Percentiles rank a stretch among this genome's conserved stretches.
These are phyloP conservation scores for Ceratoteleas bidentatus DNA, from an alignment of 1,140 invertebrate species.

Conservation along the genomic window DNA sequence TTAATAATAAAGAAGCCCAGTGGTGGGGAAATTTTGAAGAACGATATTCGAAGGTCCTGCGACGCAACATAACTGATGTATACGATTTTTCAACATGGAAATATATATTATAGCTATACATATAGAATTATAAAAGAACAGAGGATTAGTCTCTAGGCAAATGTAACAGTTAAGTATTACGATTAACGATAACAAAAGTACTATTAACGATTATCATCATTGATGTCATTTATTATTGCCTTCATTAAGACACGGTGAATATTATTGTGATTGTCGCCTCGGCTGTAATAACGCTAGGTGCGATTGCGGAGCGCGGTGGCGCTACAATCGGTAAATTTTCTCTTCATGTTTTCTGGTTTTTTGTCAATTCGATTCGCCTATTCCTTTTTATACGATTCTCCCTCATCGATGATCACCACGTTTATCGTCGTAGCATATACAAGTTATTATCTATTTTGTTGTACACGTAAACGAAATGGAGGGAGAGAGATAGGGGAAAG, in stretches of 20 bases:
- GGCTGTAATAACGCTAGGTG: constrained; percentile 60
- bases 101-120: constrained; percentile 81
- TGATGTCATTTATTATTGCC: constrained; percentile 71
- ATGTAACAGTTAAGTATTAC: constrained; percentile 77
- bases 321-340: constrained; percentile 40
- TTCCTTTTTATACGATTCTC: too few species aligned
- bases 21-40: constrained; percentile 58
- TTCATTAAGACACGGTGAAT: constrained; percentile 66
- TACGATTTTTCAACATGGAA: constrained; percentile 82
- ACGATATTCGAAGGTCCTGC: constrained; percentile 77
- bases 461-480: too few species aligned
- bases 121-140: constrained; percentile 75
- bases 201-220: constrained; percentile 76
- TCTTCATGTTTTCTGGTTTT: too few species aligned
- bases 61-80: constrained; percentile 81
- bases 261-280: constrained; percentile 70
- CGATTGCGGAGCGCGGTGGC: constrained; percentile 55
- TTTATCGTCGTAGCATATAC: too few species aligned
- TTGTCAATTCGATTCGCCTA: too few species aligned
- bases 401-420: too few species aligned
- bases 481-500: too few species aligned
- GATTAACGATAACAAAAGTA: constrained; percentile 77
- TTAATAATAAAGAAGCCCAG: constrained; percentile 40
- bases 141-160: constrained; percentile 78
- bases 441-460: too few species aligned